These are phyloP conservation scores for Elachura formosa DNA, from an alignment of 2,113 vertebrate species.

Conservation along the genomic window DNA sequence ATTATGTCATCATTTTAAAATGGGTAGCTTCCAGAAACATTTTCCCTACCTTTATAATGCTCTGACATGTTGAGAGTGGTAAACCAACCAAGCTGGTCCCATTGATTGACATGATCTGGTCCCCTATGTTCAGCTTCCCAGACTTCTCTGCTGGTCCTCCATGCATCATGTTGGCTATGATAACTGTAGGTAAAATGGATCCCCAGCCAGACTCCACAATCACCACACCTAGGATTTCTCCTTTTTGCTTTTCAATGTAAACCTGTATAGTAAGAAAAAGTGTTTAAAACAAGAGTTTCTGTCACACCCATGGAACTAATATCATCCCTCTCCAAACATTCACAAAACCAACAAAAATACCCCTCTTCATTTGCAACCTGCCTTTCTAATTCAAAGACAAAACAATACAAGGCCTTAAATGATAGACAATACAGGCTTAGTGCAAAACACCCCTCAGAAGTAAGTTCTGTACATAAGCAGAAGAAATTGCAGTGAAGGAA, in stretches of 20 bases:
- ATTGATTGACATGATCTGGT: conserved; percentile 98
- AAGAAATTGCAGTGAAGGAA: background rate
- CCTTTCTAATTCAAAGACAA: background rate
- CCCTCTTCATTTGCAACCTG: background rate
- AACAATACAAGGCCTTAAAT: background rate
- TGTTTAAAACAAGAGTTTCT: background rate
- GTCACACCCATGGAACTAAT: background rate
- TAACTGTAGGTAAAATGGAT: conserved; percentile 95
- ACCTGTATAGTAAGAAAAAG: conserved; percentile 72
- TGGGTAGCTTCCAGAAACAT: background rate
- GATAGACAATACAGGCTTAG: background rate
- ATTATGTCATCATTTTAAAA: background rate
- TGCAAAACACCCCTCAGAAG: background rate
- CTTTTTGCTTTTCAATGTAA: conserved; percentile 93
- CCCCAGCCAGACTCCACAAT: conserved; percentile 98
- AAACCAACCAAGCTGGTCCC: conserved; percentile 95
- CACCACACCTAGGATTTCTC: conserved; percentile 93
- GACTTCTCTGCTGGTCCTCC: conserved; percentile 94
- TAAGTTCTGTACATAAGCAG: background rate
- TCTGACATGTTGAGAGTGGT: conserved; percentile 97
- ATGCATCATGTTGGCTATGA: conserved; percentile 99
- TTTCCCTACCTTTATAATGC: conserved; percentile 90
- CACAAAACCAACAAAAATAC: background rate
- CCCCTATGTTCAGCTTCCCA: conserved; percentile 91
- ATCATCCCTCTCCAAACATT: background rate